A percentile compares a stretch with the other conserved stretches of the same genome.
Evolutionary conservation across 2,888 invertebrate genomes (phyloP).

Genomic region (Epinotia ramella): DNA sequence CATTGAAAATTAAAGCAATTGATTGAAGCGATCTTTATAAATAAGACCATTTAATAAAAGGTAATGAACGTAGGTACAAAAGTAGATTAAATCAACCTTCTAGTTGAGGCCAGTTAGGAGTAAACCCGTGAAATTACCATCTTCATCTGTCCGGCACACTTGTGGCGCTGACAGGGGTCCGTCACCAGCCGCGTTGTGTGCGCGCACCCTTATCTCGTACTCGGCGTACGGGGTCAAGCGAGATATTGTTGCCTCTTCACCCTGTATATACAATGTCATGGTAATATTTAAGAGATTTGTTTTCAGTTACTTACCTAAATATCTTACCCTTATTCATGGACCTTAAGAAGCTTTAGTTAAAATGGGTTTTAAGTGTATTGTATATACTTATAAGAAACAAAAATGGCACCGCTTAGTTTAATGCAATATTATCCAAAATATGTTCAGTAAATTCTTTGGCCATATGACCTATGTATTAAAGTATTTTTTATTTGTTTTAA

Average conservation of each 20-base stretch:
- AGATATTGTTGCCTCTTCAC: slow-evolving; percentile 91
- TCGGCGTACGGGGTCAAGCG: slow-evolving; percentile 93
- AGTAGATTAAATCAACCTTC: background rate
- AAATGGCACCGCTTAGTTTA: too few relatives aligned
- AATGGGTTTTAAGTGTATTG: too few relatives aligned
- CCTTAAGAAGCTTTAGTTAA: too few relatives aligned
- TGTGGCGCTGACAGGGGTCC: slow-evolving; percentile 91
- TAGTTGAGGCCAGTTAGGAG: background rate
- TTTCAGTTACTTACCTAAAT: too few relatives aligned
- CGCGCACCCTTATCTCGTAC: slow-evolving; percentile 93
- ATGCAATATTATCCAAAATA: too few relatives aligned
- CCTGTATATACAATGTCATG: slow-evolving; percentile 62
- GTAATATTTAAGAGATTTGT: background rate
- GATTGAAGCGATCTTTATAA: too few relatives aligned
- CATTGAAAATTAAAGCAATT: too few relatives aligned
- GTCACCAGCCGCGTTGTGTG: slow-evolving; percentile 94
- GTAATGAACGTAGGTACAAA: background rate
- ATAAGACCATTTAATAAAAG: background rate
- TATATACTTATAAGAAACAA: background rate
- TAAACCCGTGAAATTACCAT: slow-evolving; percentile 81
- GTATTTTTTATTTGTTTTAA: too few relatives aligned
- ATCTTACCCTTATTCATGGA: too few relatives aligned
- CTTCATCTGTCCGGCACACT: slow-evolving; percentile 93
- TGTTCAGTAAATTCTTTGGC: too few relatives aligned
- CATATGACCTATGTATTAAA: too few relatives aligned